Evolutionary conservation across 2,888 invertebrate species (phyloP).

Genomic region (Diogma glabrata): DNA sequence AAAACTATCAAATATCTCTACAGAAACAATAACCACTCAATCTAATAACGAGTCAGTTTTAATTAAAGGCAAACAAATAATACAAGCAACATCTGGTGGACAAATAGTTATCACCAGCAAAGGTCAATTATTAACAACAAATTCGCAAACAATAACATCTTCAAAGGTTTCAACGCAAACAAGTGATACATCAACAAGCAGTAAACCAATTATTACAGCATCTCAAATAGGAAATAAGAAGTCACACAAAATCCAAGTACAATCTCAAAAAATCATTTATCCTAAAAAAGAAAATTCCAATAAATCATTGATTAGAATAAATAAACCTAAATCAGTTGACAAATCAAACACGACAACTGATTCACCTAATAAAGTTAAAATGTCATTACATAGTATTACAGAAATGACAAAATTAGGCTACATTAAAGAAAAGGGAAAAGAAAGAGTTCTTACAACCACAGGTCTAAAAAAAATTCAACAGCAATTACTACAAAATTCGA

Average conservation of each 20-base stretch:
- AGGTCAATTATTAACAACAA: conserved; percentile 23
- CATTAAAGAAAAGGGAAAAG: conserved; percentile 11
- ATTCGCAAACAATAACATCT: conserved; percentile 22
- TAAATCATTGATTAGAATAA: neutral
- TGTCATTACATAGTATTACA: conserved; percentile 10
- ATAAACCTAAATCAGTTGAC: neutral
- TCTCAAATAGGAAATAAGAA: too few relatives aligned
- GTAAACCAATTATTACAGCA: neutral
- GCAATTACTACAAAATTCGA: neutral
- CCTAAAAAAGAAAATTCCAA: neutral
- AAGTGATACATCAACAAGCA: conserved; percentile 8
- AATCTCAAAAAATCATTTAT: conserved; percentile 8
- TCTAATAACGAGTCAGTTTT: neutral
- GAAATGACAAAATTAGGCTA: conserved; percentile 14
- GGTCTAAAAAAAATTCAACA: conserved; percentile 12
- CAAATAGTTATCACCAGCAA: conserved; percentile 23
- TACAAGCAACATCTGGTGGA: conserved; percentile 19
- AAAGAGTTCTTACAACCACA: conserved; percentile 12
- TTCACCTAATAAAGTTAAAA: conserved; percentile 4
- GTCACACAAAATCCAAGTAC: conserved; percentile 14
- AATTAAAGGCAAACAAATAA: neutral
- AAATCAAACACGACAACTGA: neutral
- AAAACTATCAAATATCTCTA: neutral
- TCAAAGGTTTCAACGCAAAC: conserved; percentile 22
- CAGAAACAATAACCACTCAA: neutral